Evolutionary conservation across 2,797 vertebrate genomes (phyloP).

Genomic region (Acrossocheilus wenchowensis): DNA sequence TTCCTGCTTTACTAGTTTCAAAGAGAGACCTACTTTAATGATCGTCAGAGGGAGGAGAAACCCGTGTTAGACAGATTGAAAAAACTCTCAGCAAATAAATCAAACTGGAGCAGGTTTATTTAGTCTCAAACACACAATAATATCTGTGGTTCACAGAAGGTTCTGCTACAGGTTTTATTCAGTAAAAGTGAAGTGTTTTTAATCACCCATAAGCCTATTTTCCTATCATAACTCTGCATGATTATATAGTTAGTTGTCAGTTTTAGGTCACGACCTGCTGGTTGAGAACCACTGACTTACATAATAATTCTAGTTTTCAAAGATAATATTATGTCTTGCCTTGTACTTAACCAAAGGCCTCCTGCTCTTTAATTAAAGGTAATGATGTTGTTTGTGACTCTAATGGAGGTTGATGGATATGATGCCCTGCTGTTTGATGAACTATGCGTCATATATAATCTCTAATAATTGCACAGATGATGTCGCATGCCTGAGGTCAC

Average conservation of each 20-base stretch:
- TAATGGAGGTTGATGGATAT: conserved; percentile 50
- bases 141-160: neutral
- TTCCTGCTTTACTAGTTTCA: neutral
- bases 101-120: neutral
- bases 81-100: neutral
- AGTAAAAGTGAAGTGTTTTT: neutral
- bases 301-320: neutral
- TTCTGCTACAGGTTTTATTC: neutral
- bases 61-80: neutral
- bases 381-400: conserved; percentile 22
- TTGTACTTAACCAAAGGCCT: neutral
- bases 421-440: conserved; percentile 3
- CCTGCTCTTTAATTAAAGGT: conserved; percentile 25
- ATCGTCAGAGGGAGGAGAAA: conserved; percentile 15
- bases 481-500: neutral
- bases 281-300: neutral
- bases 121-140: neutral
- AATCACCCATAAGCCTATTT: neutral
- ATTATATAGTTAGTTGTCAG: neutral
- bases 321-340: neutral
- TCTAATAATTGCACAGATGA: conserved; percentile 21
- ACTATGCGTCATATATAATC: neutral
- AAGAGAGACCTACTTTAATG: conserved; percentile 16
- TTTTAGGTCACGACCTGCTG: neutral
- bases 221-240: neutral